These are phyloP conservation scores for Nerophis ophidion DNA, from an alignment of 2,113 vertebrate genomes.

Conservation along the genomic window DNA sequence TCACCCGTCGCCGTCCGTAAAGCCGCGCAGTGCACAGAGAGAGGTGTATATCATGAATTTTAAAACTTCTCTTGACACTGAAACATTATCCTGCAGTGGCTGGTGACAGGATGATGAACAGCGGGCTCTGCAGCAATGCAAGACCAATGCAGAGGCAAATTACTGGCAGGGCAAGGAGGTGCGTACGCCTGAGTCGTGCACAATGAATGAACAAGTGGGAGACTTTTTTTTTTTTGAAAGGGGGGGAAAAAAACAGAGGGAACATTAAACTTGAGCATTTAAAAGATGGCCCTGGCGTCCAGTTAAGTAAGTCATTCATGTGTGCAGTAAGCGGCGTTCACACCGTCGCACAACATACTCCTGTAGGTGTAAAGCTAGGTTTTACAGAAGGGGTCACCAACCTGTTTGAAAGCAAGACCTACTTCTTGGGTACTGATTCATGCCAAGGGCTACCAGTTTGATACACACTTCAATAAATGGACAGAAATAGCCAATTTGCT, in stretches of 20 bases:
- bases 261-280: slow-evolving; percentile 42
- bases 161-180: slow-evolving; percentile 59
- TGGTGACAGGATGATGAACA: slow-evolving; percentile 65
- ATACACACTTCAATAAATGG: too few relatives aligned
- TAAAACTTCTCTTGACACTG: slow-evolving; percentile 58
- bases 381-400: too few relatives aligned
- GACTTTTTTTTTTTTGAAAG: background rate
- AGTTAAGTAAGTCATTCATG: slow-evolving; percentile 37
- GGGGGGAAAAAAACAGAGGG: slow-evolving; percentile 20
- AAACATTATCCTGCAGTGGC: slow-evolving; percentile 58
- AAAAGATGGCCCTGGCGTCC: slow-evolving; percentile 38
- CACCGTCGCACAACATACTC: slow-evolving; percentile 22
- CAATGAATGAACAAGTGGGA: slow-evolving; percentile 55
- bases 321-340: slow-evolving; percentile 11
- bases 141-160: slow-evolving; percentile 55
- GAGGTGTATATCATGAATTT: slow-evolving; percentile 48
- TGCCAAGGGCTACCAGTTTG: too few relatives aligned
- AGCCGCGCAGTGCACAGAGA: slow-evolving; percentile 25
- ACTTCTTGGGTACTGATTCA: too few relatives aligned
- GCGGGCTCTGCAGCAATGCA: slow-evolving; percentile 45
- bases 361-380: slow-evolving; percentile 26
- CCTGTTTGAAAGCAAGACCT: too few relatives aligned
- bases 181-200: slow-evolving; percentile 28
- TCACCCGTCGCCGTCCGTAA: slow-evolving; percentile 10
- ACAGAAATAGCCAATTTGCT: too few relatives aligned